A percentile compares a stretch with the other conserved stretches of the same genome.
phyloP scores from a whole-genome alignment of 2,797 vertebrate species.

The Sebastolobus alascanus region DNA sequence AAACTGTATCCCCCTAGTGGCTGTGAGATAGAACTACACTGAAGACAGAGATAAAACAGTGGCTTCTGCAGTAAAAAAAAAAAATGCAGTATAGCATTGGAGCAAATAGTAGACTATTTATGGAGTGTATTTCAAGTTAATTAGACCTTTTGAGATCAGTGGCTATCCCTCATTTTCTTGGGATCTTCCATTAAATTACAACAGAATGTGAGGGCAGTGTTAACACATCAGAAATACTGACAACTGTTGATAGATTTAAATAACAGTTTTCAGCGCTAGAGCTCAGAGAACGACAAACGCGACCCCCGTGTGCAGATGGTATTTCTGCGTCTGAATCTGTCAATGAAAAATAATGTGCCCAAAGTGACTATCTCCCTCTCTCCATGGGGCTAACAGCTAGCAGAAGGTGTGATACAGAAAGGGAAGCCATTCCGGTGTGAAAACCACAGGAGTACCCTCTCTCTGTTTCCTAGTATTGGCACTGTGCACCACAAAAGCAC shows the following conservation, averaged over 20 bases:
- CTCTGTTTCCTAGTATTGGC: slow-evolving; percentile 69
- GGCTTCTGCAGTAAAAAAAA: slow-evolving; percentile 4
- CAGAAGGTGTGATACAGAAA: slow-evolving; percentile 81
- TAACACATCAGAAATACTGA: background rate
- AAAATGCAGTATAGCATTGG: background rate
- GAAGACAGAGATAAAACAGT: background rate
- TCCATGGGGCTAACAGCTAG: slow-evolving; percentile 76
- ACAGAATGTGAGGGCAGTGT: background rate
- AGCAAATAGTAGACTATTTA: background rate
- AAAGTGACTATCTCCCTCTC: slow-evolving; percentile 57
- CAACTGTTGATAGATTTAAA: background rate
- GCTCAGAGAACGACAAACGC: slow-evolving; percentile 12
- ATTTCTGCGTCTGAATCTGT: slow-evolving; percentile 53
- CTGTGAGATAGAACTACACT: slow-evolving; percentile 39
- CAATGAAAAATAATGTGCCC: slow-evolving; percentile 65
- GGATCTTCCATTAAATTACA: background rate
- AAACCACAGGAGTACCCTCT: slow-evolving; percentile 78
- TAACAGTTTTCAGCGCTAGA: background rate
- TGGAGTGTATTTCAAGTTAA: background rate
- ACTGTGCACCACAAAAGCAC: slow-evolving; percentile 54
- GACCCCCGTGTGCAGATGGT: slow-evolving; percentile 38
- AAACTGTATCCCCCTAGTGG: slow-evolving; percentile 80
- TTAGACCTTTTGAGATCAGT: background rate
- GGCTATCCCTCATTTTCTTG: background rate
- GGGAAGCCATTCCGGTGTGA: slow-evolving; percentile 81